Evolutionary conservation across 2,113 vertebrate species (phyloP), one percentile per base, ranked within the genome.

Genomic region (Dissostichus mawsoni): DNA sequence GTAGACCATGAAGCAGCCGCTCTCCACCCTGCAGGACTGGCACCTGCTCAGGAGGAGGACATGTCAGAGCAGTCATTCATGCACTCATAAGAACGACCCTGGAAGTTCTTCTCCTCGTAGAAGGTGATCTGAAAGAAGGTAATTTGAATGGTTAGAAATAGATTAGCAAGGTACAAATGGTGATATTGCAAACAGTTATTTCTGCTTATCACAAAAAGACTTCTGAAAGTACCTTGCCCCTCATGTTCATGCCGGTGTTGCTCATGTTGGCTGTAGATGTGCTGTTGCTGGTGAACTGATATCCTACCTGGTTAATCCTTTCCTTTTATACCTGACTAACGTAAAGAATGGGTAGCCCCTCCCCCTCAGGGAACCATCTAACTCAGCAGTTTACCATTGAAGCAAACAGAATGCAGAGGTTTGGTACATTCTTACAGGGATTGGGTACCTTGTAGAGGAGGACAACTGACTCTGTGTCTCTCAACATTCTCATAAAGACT

Each of bases 1-100:
- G 13, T 94, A 94, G 51, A 89, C 86, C 85, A 94, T 90, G 87
- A 93, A 95, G 87, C 87, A 93, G 82, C 91, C 87, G 18, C 79
- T 87, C 90, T 93, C 92, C 58, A 94, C 86, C 44, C 89, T 81
- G 76, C 89, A 88, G 58, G 89, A 95, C 64, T 88, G 90, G 52
- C 93, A 95, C 91, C 17, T 23, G 91, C 61, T 95, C 82, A 95
- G 75, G 80, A 89, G 81, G 88, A 58, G 76, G 85, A 0, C 88
- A 95, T 86, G 75, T 95, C 93, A 1, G 92, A 29, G 25, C 20
- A 20, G 20, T 20, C 20, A 20, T 20, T 20, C 20, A 20, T 20
- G 20, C 20, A 20, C 20, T 20, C 20, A 20, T 20, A 20, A 20
- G 20, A 20, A 20, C 20, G 20, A 20, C 20, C 20, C 20, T 20